phyloP scores from a whole-genome alignment of 2,888 invertebrate species.

The Eurois occulta region DNA sequence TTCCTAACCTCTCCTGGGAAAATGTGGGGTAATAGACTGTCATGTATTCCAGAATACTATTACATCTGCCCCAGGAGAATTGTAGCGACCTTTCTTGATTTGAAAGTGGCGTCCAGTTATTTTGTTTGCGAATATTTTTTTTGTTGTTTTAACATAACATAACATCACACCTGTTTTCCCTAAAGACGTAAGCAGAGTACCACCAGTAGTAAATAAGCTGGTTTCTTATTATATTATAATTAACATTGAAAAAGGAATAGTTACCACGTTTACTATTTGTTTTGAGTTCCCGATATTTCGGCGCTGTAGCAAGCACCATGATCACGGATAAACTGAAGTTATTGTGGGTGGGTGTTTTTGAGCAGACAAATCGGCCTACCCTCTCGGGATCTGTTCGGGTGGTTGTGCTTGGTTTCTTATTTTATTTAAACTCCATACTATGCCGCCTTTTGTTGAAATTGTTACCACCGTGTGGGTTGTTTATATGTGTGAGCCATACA shows the following conservation, averaged over 20 bases:
- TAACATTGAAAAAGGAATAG: no score
- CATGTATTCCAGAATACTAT: conserved; percentile 55
- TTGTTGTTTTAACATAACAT: conserved; percentile 7
- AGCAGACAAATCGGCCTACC: no score
- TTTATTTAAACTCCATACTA: background rate
- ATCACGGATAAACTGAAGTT: no score
- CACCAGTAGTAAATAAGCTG: background rate
- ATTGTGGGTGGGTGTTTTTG: no score
- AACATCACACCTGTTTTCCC: background rate
- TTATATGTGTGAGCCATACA: background rate
- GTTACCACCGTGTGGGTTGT: background rate
- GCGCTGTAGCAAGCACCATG: no score
- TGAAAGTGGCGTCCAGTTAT: conserved; percentile 13
- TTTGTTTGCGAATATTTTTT: conserved; percentile 27
- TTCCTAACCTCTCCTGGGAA: conserved; percentile 30
- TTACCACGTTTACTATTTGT: no score
- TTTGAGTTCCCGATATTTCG: no score
- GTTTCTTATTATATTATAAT: background rate
- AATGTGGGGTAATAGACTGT: conserved; percentile 47
- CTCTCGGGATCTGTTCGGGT: no score
- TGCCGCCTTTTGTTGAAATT: background rate
- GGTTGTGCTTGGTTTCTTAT: background rate
- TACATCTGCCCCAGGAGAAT: conserved; percentile 31
- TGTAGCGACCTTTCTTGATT: conserved; percentile 28
- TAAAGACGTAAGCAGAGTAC: background rate